Conservation (phyloP, 2,113 vertebrate species). For the Halcyon senegalensis region DNA sequence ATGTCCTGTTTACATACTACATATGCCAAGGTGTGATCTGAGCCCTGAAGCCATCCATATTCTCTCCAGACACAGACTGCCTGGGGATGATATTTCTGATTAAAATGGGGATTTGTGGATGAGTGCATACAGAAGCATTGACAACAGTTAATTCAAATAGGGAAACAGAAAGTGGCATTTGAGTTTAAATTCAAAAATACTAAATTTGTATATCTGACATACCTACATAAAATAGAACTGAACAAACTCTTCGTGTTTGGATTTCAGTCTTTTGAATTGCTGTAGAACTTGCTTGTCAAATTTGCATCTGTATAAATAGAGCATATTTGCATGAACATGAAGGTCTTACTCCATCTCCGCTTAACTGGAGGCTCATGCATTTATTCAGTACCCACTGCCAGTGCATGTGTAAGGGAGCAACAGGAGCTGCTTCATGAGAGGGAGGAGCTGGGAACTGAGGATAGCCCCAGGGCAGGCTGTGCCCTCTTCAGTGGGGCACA, state of each 20-base stretch:
- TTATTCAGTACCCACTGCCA: neutral
- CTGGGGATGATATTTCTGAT: neutral
- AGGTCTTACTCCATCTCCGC: neutral
- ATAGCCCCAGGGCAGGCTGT: neutral
- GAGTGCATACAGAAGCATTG: neutral
- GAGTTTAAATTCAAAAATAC: neutral
- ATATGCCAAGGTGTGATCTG: neutral
- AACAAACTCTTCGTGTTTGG: neutral
- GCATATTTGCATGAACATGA: neutral
- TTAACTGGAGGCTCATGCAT: neutral
- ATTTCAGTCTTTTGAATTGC: neutral
- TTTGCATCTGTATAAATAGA: neutral
- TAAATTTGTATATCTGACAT: neutral
- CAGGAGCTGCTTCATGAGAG: neutral
- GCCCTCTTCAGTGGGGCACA: neutral
- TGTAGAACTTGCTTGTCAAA: neutral
- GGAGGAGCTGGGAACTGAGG: fast-evolving
- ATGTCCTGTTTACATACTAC: neutral
- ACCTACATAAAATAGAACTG: neutral
- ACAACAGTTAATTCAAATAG: neutral
- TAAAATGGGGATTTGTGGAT: neutral
- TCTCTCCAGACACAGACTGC: neutral
- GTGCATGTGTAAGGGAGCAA: neutral
- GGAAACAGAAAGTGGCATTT: neutral
- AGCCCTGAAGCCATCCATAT: neutral